Base-by-base conservation (phyloP, 2,888 invertebrate species). In the Cheilosia soror region DNA sequence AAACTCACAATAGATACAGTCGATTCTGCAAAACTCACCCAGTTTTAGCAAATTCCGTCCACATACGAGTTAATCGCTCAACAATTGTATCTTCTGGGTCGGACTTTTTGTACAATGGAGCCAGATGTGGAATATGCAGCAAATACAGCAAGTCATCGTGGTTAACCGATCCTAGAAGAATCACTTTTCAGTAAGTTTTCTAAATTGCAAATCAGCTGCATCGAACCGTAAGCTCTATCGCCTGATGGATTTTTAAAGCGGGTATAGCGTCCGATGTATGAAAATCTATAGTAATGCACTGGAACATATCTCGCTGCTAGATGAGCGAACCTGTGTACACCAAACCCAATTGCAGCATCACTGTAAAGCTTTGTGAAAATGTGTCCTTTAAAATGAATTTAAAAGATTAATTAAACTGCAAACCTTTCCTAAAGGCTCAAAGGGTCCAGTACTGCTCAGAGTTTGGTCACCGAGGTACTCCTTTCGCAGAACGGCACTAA, bases 251-350 rank as follows among this genome's bases (percentile, higher is more conserved):
- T 92, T 78, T 93, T 93, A 63, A 89, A 93, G 88, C 93, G 93
- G 88, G 95, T 95, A 88, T 93, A 93, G 79, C 94, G 93, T 15
- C 95, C 95, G 83, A 94, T 93, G 88, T 94, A 95, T 1, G 93
- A 93, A 87, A 95, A 95, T 72, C 93, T 90, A 89, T 94, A 95
- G 87, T 94, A 95, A 89, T 93, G 95, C 7, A 95, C 94, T 0
- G 92, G 91, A 0, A 93, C 94, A 72, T 93, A 92, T 3, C 93
- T 91, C 0, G 94, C 92, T 87, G 95, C 91, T 33, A 95, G 89
- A 87, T 94, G 93, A 0, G 94, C 93, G 72, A 94, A 93, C 55
- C 95, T 93, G 89, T 95, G 93, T 1, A 93, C 93, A 3, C 93
- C 92, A 88, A 94, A 95, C 0, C 93, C 94, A 65, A 94, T 93